Conservation (phyloP, 1,140 invertebrate genomes). For the Macrotrachela quadricornifera region DNA sequence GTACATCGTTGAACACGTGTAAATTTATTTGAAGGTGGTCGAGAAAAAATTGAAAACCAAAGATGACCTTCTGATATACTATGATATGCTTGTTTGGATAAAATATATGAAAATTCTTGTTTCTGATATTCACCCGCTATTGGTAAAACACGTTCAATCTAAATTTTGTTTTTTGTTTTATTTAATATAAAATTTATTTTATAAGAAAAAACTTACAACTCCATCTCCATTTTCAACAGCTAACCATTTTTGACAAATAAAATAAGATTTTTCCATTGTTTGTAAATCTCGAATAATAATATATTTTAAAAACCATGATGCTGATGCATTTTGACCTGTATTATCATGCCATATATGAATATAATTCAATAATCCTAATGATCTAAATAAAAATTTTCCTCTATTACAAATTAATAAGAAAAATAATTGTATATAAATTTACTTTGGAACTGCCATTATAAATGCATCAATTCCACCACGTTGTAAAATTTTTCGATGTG, state of each 20-base stretch:
- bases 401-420: slow-evolving; percentile 5
- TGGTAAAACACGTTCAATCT: slow-evolving; percentile 25
- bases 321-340: slow-evolving; percentile 19
- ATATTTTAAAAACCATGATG: slow-evolving; percentile 27
- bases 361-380: slow-evolving; percentile 22
- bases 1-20: slow-evolving; percentile 28
- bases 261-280: slow-evolving; percentile 23
- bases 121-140: slow-evolving; percentile 27
- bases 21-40: slow-evolving; percentile 25
- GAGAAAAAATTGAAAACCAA: slow-evolving; percentile 25
- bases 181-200: no score
- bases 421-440: no score
- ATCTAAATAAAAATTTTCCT: slow-evolving; percentile 10
- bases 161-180: no score
- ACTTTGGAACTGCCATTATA: not conserved
- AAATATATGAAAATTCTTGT: slow-evolving; percentile 27
- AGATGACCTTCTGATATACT: slow-evolving; percentile 30
- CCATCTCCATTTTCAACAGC: slow-evolving; percentile 24
- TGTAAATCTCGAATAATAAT: slow-evolving; percentile 25
- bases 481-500: slow-evolving; percentile 15
- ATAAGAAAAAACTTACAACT: slow-evolving; percentile 11
- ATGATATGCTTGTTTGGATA: slow-evolving; percentile 27
- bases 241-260: slow-evolving; percentile 22
- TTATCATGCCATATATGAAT: slow-evolving; percentile 31
- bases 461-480: slow-evolving; percentile 13